Conservation (phyloP, 2,888 invertebrate genomes). For the Parnassius apollo region DNA sequence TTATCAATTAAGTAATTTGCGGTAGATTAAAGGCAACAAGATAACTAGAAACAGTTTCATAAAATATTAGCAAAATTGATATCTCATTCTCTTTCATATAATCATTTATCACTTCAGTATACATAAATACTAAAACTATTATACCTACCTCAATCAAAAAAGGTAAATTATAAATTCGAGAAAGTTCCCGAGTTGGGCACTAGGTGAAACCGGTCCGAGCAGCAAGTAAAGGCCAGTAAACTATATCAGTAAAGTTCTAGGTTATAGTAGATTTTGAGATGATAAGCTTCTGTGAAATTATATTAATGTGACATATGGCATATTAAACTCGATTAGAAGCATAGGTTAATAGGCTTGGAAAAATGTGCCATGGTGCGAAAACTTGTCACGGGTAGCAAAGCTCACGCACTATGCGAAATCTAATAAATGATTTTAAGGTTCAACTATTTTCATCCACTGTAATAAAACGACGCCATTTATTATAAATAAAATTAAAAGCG, state of each 20-base stretch:
- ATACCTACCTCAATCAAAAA: conserved; percentile 25
- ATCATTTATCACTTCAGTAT: no score
- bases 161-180: conserved; percentile 50
- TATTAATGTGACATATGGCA: conserved; percentile 42
- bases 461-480: no score
- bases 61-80: no score
- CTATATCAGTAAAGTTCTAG: conserved; percentile 56
- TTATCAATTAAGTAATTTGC: no score
- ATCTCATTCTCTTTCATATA: no score
- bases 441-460: no score
- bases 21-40: no score
- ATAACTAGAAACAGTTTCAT: no score
- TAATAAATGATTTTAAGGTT: no score
- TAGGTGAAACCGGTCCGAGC: conserved; percentile 54
- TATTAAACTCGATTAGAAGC: conserved; percentile 54
- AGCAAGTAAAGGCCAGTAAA: conserved; percentile 33
- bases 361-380: conserved; percentile 59
- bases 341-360: conserved; percentile 53
- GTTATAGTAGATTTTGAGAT: conserved; percentile 38
- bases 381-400: conserved; percentile 61
- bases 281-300: conserved; percentile 17
- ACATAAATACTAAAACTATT: no score
- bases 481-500: no score
- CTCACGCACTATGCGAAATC: conserved; percentile 28
- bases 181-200: conserved; percentile 62